Conservation (phyloP, 2,113 vertebrate genomes). For the Nothobranchius furzeri region DNA sequence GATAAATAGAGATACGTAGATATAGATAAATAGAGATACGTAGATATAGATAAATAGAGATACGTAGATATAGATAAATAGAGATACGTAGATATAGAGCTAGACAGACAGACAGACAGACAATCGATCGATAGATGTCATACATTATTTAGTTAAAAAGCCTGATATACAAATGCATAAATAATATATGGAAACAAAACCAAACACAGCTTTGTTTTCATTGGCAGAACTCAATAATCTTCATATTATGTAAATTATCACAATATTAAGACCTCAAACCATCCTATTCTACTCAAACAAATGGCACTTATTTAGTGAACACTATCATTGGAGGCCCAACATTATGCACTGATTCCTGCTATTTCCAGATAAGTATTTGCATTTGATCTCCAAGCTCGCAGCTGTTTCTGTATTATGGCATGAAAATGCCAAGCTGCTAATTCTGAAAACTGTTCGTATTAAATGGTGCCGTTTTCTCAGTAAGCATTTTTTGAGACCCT, state of each 20-base stretch:
- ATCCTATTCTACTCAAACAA: slow-evolving; percentile 3
- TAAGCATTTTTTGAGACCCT: neutral
- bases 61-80: too few relatives aligned
- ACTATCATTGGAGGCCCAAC: neutral
- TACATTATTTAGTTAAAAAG: too few relatives aligned
- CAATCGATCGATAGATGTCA: too few relatives aligned
- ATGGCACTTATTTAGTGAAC: neutral
- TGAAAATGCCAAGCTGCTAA: slow-evolving; percentile 9
- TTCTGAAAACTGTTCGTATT: neutral
- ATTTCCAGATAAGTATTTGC: neutral
- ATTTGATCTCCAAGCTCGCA: slow-evolving; percentile 42
- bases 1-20: too few relatives aligned
- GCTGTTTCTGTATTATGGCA: neutral
- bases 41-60: too few relatives aligned
- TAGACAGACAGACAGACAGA: too few relatives aligned
- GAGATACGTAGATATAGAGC: too few relatives aligned
- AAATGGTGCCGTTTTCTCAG: neutral
- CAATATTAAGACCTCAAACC: slow-evolving; percentile 21
- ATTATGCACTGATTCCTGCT: slow-evolving; percentile 19
- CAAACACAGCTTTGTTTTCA: too few relatives aligned
- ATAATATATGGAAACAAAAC: too few relatives aligned
- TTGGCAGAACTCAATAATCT: slow-evolving; percentile 2
- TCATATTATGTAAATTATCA: slow-evolving; percentile 11
- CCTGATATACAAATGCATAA: too few relatives aligned
- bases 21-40: too few relatives aligned